A percentile compares a stretch with the other conserved stretches of the same genome.
These are phyloP conservation scores for Lepidothrix coronata DNA, from an alignment of 2,113 vertebrate species.

Conservation along the genomic window DNA sequence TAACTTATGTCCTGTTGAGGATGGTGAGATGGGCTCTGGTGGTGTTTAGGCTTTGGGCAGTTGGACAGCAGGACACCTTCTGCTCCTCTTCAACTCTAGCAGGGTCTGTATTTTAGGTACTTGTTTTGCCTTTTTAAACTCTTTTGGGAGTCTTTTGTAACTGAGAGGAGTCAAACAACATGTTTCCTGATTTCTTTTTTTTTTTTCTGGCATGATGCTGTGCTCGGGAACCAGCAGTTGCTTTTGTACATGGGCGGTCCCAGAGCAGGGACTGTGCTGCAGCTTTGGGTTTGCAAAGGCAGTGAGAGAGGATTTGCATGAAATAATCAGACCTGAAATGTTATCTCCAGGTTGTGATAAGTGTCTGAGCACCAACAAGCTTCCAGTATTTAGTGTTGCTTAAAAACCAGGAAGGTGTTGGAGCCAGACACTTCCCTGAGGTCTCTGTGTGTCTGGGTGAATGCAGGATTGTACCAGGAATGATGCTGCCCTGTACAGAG, in stretches of 20 bases:
- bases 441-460: background rate
- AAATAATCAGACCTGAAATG: background rate
- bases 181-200: background rate
- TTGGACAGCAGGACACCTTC: background rate
- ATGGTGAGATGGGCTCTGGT: background rate
- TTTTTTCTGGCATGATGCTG: background rate
- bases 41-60: background rate
- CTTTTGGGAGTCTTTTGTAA: background rate
- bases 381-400: background rate
- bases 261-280: background rate
- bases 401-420: background rate
- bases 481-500: rapidly evolving
- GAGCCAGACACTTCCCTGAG: background rate
- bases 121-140: background rate
- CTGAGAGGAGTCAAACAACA: background rate
- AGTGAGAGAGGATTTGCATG: background rate
- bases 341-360: background rate
- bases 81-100: background rate
- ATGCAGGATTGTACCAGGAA: background rate
- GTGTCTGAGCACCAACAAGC: background rate
- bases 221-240: background rate
- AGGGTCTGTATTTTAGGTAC: background rate
- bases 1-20: background rate
- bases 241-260: background rate
- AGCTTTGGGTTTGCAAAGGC: background rate